Evolutionary conservation across 2,113 vertebrate genomes (phyloP).

Genomic region (Ariopsis seemanni): DNA sequence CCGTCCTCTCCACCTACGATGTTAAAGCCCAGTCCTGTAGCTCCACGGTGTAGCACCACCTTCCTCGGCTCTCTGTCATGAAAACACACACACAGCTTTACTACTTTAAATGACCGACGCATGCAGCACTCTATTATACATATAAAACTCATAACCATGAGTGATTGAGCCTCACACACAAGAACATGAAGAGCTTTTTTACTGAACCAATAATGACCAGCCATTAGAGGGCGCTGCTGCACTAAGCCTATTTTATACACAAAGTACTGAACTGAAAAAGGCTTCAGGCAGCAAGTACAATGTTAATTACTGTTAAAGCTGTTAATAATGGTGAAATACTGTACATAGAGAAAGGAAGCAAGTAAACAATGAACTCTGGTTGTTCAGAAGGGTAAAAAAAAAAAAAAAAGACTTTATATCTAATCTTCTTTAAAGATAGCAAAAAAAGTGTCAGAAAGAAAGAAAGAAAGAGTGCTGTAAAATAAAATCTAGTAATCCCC

Average conservation of each 20-base stretch:
- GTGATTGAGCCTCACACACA: neutral
- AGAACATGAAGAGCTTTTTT: neutral
- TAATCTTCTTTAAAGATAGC: neutral
- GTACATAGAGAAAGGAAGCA: neutral
- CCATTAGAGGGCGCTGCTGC: conserved; percentile 47
- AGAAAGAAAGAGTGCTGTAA: too few species aligned
- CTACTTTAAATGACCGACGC: neutral
- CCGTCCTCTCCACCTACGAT: conserved; percentile 98
- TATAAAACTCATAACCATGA: neutral
- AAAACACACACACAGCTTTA: conserved; percentile 6
- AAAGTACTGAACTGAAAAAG: neutral
- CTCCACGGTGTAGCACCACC: conserved; percentile 89
- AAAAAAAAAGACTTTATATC: neutral
- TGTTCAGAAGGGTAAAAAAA: neutral
- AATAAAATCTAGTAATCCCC: neutral
- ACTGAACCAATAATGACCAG: too few species aligned
- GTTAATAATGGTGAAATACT: neutral
- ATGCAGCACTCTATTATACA: neutral
- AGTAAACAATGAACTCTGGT: neutral
- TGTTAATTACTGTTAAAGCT: neutral
- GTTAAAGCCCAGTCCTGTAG: conserved; percentile 96
- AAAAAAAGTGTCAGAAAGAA: neutral
- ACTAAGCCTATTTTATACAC: neutral
- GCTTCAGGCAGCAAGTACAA: neutral
- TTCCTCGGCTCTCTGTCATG: conserved; percentile 86